Conservation (phyloP, 1,140 invertebrate genomes). For the Tetragnatha versicolor region DNA sequence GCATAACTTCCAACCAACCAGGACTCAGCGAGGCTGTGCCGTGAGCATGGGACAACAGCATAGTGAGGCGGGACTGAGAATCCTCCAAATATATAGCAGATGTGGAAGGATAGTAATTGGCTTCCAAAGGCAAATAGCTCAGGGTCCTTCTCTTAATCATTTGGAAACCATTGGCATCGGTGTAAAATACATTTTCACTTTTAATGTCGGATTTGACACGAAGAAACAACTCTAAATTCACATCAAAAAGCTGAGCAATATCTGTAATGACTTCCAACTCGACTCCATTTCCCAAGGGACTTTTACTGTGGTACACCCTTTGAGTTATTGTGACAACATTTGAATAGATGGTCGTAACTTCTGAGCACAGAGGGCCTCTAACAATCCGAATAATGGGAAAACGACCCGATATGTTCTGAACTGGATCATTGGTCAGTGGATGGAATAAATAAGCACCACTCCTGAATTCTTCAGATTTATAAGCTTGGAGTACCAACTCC, state of each 20-base stretch:
- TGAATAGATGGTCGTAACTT: slow-evolving; percentile 81
- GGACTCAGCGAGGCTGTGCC: slow-evolving; percentile 78
- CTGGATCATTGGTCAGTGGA: slow-evolving; percentile 74
- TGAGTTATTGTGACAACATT: slow-evolving; percentile 79
- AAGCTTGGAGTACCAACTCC: slow-evolving; percentile 76
- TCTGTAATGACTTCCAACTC: slow-evolving; percentile 57
- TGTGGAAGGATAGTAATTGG: slow-evolving; percentile 94
- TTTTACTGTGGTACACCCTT: slow-evolving; percentile 70
- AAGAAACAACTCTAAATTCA: slow-evolving; percentile 90
- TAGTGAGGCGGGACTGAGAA: slow-evolving; percentile 72
- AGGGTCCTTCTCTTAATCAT: slow-evolving; percentile 85
- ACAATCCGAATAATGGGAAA: slow-evolving; percentile 76
- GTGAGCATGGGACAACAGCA: slow-evolving; percentile 85
- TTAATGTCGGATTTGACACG: slow-evolving; percentile 66
- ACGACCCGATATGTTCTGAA: slow-evolving; percentile 70
- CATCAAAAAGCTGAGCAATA: slow-evolving; percentile 56
- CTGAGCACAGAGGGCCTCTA: slow-evolving; percentile 80
- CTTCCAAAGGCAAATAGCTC: slow-evolving; percentile 89
- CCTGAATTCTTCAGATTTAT: slow-evolving; percentile 86
- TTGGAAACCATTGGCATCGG: slow-evolving; percentile 75
- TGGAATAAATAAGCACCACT: slow-evolving; percentile 97
- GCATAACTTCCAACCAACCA: slow-evolving; percentile 77
- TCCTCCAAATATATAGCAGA: slow-evolving; percentile 88
- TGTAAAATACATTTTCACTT: slow-evolving; percentile 67
- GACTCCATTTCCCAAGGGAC: slow-evolving; percentile 47